Percentiles rank a stretch among this genome's conserved stretches.
Evolutionary conservation across 37 sponge, comb jelly and placozoan genomes (phyloP).

Genomic region (Cliona cf. orientalis): DNA sequence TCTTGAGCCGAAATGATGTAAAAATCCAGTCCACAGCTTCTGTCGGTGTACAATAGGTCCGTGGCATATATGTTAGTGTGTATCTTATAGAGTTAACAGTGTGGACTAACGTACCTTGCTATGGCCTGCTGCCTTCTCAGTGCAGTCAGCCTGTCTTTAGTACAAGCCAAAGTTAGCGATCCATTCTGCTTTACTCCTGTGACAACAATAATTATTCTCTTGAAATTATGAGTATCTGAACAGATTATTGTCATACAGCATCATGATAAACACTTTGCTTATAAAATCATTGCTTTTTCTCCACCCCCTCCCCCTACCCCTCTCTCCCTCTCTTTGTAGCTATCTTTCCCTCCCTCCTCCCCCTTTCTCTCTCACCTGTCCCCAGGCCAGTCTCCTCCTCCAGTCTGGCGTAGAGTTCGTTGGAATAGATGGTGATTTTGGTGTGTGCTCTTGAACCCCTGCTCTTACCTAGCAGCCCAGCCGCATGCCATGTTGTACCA

Average conservation of each 20-base stretch:
- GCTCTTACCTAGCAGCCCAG: conserved; percentile 65
- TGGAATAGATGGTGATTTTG: neutral
- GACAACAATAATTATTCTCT: too few relatives aligned
- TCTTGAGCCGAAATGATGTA: conserved; percentile 68
- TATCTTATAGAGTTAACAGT: too few relatives aligned
- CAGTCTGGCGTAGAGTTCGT: conserved; percentile 32
- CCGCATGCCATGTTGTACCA: conserved; percentile 88
- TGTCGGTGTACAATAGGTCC: too few relatives aligned
- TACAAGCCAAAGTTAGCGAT: conserved; percentile 66
- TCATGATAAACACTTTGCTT: too few relatives aligned
- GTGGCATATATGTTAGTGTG: too few relatives aligned
- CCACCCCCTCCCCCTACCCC: too few relatives aligned
- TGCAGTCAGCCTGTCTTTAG: conserved; percentile 59
- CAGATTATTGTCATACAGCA: too few relatives aligned
- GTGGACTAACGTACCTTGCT: conserved; percentile 30
- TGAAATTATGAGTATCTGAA: too few relatives aligned
- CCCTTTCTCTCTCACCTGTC: too few relatives aligned
- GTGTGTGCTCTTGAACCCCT: conserved; percentile 21
- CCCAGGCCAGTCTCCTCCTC: conserved; percentile 48
- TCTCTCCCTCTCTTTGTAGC: too few relatives aligned
- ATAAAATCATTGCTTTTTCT: too few relatives aligned
- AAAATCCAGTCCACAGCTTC: conserved; percentile 67
- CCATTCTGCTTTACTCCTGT: conserved; percentile 67
- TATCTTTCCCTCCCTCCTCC: too few relatives aligned
- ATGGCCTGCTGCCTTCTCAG: conserved; percentile 24